A percentile compares a stretch with the other conserved stretches of the same genome.
These are phyloP conservation scores for Erythrocercus mccallii DNA, from an alignment of 2,113 vertebrate genomes.

Conservation along the genomic window DNA sequence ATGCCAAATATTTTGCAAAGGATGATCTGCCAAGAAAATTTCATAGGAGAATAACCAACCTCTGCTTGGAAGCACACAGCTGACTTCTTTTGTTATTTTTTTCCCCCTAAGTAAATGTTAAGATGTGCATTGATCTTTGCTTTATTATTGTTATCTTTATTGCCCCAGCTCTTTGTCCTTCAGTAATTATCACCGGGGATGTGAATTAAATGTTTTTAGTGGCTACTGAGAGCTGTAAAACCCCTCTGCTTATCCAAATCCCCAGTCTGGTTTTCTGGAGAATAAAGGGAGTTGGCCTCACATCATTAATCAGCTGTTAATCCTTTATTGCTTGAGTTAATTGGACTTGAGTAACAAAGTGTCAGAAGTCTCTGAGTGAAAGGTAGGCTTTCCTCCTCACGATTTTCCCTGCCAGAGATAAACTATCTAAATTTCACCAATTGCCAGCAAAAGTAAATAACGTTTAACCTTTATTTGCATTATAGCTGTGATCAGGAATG, in stretches of 20 bases:
- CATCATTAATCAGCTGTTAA: slow-evolving; percentile 28
- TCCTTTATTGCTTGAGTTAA: slow-evolving; percentile 31
- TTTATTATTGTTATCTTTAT: background rate
- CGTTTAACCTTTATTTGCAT: background rate
- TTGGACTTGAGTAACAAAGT: slow-evolving; percentile 14
- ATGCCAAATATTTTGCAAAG: background rate
- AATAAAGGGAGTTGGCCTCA: background rate
- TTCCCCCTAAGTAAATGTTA: background rate
- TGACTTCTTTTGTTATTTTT: background rate
- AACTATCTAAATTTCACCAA: background rate
- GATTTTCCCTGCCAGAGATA: background rate
- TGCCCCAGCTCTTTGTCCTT: background rate
- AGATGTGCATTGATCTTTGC: background rate
- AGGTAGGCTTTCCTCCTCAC: background rate
- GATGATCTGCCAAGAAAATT: background rate
- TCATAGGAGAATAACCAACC: background rate
- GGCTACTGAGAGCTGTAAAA: background rate
- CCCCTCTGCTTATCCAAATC: background rate
- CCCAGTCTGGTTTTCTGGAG: background rate
- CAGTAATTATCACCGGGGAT: background rate
- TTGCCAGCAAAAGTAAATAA: background rate
- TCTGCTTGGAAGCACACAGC: background rate
- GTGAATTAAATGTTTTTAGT: background rate
- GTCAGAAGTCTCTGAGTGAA: background rate
- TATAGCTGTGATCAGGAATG: background rate